phyloP scores from a whole-genome alignment of 2,888 invertebrate species.

The Andrena camellia region DNA sequence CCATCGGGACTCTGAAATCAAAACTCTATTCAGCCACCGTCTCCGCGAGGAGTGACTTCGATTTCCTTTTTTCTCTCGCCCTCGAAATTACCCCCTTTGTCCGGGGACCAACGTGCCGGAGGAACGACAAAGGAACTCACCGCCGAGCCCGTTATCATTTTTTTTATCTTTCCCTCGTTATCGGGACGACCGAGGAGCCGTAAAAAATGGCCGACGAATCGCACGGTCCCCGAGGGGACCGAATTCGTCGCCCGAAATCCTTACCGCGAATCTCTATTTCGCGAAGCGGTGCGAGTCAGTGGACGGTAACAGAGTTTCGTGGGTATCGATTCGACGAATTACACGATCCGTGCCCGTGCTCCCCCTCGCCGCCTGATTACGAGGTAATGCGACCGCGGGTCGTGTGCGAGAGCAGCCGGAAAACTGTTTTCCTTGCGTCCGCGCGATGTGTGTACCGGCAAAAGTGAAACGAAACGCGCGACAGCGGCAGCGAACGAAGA shows the following conservation, averaged over 20 bases:
- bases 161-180: conserved; percentile 54
- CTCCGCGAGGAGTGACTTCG: conserved; percentile 37
- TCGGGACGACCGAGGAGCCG: conserved; percentile 32
- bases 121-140: conserved; percentile 51
- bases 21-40: conserved; percentile 61
- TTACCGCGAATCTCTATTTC: conserved; percentile 3
- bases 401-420: background rate
- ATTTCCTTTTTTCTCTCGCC: conserved; percentile 37
- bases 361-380: background rate
- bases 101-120: conserved; percentile 33
- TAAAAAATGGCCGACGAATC: conserved; percentile 1
- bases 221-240: background rate
- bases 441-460: background rate
- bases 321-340: background rate
- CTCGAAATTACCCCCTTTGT: conserved; percentile 50
- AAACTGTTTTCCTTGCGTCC: background rate
- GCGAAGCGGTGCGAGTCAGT: conserved; percentile 2
- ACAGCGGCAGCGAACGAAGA: conserved; percentile 44
- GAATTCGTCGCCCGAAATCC: background rate
- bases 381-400: background rate
- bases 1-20: conserved; percentile 56
- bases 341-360: background rate
- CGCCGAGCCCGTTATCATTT: conserved; percentile 52
- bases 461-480: conserved; percentile 29
- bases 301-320: background rate